phyloP scores from a whole-genome alignment of 2,888 invertebrate species.

The Aspidapion aeneum region DNA sequence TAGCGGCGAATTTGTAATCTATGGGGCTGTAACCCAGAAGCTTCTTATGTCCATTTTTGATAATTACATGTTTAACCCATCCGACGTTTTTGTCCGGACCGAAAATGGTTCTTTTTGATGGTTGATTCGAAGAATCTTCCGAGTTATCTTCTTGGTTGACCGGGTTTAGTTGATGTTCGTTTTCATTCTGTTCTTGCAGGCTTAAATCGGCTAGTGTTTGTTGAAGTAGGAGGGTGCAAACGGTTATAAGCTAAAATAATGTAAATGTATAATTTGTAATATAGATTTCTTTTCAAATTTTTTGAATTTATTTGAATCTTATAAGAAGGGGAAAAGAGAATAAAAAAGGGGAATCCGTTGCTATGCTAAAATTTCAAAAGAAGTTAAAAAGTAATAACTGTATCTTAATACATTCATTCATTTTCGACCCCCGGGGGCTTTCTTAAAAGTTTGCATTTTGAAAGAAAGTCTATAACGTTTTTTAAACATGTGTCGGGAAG shows the following conservation, averaged over 20 bases:
- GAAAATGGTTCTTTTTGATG: conserved; percentile 42
- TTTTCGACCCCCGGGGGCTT: too few species aligned
- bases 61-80: conserved; percentile 40
- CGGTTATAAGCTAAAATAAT: conserved; percentile 1
- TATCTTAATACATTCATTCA: too few species aligned
- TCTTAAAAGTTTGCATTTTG: too few species aligned
- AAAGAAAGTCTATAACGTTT: too few species aligned
- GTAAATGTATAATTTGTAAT: too few species aligned
- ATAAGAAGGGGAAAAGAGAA: too few species aligned
- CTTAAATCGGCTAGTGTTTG: conserved; percentile 24
- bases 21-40: conserved; percentile 38
- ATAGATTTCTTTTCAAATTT: too few species aligned
- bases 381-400: too few species aligned
- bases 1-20: conserved; percentile 36
- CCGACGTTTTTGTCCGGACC: conserved; percentile 30
- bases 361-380: too few species aligned
- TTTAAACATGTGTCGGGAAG: too few species aligned
- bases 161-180: conserved; percentile 36
- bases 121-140: conserved; percentile 32
- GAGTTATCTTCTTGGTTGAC: conserved; percentile 28
- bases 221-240: conserved; percentile 17
- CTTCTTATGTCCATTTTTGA: conserved; percentile 37
- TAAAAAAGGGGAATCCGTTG: too few species aligned
- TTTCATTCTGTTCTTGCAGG: conserved; percentile 23
- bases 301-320: too few species aligned